Evolutionary conservation across 2,113 vertebrate species (phyloP).

Genomic region (Xiphias gladius): DNA sequence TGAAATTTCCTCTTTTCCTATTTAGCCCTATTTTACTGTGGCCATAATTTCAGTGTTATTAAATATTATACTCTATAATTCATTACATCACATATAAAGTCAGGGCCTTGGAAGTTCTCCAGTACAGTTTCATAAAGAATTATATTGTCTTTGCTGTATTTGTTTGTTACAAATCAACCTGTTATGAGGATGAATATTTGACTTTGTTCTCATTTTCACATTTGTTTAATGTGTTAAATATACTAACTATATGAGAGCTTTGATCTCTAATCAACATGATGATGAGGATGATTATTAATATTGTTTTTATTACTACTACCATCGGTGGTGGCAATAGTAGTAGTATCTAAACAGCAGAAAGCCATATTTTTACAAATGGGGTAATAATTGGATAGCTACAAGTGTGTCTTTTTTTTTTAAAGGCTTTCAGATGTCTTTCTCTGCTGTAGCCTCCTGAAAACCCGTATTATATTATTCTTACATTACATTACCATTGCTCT

Average conservation of each 20-base stretch:
- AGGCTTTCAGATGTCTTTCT: conserved; percentile 3
- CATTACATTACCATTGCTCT: conserved; percentile 16
- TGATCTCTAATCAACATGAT: neutral
- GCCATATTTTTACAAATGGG: neutral
- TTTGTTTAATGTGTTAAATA: neutral
- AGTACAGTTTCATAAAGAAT: neutral
- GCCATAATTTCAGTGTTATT: conserved; percentile 13
- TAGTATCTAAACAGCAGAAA: neutral
- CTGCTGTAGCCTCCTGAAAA: conserved; percentile 2
- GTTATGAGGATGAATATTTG: neutral
- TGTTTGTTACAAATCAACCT: neutral
- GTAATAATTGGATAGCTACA: conserved; percentile 14
- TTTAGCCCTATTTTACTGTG: conserved; percentile 12
- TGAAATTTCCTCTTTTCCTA: conserved; percentile 31
- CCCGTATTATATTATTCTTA: conserved; percentile 27
- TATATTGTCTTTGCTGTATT: too few relatives aligned
- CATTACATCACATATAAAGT: conserved; percentile 8
- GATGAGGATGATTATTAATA: neutral
- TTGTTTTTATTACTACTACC: neutral
- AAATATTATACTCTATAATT: conserved; percentile 4
- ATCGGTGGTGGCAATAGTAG: neutral
- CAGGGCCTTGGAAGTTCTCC: conserved; percentile 15
- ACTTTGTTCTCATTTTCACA: neutral
- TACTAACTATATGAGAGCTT: neutral
- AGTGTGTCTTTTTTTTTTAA: neutral